Percentiles rank a stretch among this genome's conserved stretches.
phyloP scores from a whole-genome alignment of 2,797 vertebrate genomes.

The Tapirus indicus region DNA sequence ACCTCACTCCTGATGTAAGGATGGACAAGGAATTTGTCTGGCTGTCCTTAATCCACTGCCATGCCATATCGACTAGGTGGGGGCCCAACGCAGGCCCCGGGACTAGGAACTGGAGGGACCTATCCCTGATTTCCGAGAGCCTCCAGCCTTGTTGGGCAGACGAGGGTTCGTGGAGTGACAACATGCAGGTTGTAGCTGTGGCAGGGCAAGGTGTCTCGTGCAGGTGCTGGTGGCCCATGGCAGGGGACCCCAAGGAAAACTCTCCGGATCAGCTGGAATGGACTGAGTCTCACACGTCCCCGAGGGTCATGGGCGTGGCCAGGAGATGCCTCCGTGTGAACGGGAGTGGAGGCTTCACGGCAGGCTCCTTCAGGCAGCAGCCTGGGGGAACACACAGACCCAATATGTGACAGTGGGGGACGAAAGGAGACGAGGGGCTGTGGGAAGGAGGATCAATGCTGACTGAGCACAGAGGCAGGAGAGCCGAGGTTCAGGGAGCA shows the following conservation, averaged over 20 bases:
- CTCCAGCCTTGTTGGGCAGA: not conserved
- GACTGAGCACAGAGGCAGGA: not conserved
- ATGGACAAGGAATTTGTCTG: rapidly evolving
- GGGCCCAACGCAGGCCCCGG: rapidly evolving
- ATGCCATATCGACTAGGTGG: rapidly evolving
- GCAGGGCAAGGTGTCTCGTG: too few relatives aligned
- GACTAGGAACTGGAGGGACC: not conserved
- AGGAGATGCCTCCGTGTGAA: not conserved
- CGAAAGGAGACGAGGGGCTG: not conserved
- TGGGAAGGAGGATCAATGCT: not conserved
- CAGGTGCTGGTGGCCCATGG: not conserved
- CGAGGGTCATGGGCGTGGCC: not conserved
- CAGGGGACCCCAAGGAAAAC: too few relatives aligned
- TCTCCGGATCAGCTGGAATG: not conserved
- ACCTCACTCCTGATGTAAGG: not conserved
- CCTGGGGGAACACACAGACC: not conserved
- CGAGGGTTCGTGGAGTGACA: rapidly evolving
- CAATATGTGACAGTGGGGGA: not conserved
- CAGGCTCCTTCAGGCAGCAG: not conserved
- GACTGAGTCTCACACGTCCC: not conserved
- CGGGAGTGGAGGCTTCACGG: not conserved
- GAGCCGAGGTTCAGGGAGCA: too few relatives aligned
- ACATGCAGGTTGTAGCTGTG: not conserved
- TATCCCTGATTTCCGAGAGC: not conserved
- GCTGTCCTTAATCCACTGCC: not conserved